phyloP scores from a whole-genome alignment of 2,113 vertebrate species.

The Myxocyprinus asiaticus region DNA sequence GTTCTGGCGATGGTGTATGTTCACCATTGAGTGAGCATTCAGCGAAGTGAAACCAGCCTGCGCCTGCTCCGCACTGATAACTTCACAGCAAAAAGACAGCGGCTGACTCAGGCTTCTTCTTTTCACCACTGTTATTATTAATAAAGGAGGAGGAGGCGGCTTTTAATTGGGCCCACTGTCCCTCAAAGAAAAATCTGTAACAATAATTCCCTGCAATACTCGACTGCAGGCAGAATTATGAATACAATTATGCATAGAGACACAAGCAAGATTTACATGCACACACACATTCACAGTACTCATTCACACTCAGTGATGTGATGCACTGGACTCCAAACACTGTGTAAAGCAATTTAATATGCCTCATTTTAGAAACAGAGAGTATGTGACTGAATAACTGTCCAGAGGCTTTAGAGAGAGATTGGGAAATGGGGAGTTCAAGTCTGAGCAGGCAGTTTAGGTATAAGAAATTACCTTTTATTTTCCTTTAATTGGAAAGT shows the following conservation, averaged over 20 bases:
- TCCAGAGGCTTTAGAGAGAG: neutral
- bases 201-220: slow-evolving; percentile 70
- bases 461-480: too few relatives aligned
- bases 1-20: slow-evolving; percentile 56
- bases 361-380: neutral
- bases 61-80: slow-evolving; percentile 75
- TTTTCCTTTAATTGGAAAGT: too few relatives aligned
- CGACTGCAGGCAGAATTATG: slow-evolving; percentile 69
- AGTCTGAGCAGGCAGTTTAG: too few relatives aligned
- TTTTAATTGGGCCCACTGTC: slow-evolving; percentile 74
- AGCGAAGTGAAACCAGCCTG: slow-evolving; percentile 70
- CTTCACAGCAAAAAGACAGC: slow-evolving; percentile 43
- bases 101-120: slow-evolving; percentile 33
- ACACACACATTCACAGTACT: neutral
- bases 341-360: neutral
- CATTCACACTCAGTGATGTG: slow-evolving; percentile 37
- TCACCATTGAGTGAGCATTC: slow-evolving; percentile 73
- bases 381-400: neutral
- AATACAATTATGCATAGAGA: slow-evolving; percentile 61
- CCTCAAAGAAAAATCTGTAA: slow-evolving; percentile 61
- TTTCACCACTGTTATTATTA: slow-evolving; percentile 67
- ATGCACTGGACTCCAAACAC: slow-evolving; percentile 13
- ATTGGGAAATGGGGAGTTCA: too few relatives aligned
- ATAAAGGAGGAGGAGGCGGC: slow-evolving; percentile 61
- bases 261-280: slow-evolving; percentile 12